Conservation (phyloP, 2,113 vertebrate species). For the Polypterus bichir region DNA sequence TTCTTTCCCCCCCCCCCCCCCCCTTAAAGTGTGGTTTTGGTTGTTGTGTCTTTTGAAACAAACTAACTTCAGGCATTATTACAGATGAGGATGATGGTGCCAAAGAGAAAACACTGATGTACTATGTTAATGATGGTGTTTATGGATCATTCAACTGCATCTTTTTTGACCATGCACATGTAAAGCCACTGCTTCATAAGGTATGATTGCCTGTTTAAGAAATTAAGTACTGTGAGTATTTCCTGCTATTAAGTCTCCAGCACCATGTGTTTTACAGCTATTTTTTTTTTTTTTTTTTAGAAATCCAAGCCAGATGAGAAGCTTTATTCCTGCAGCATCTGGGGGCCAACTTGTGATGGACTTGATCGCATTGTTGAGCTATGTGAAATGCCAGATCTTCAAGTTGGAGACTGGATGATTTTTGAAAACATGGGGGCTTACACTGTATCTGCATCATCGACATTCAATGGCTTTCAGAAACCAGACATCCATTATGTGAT, state of each 20-base stretch:
- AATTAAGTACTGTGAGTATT: neutral
- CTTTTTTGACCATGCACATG: constrained; percentile 84
- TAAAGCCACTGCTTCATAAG: constrained; percentile 76
- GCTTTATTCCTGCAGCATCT: constrained; percentile 81
- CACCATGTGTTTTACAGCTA: neutral
- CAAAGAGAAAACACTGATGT: constrained; percentile 80
- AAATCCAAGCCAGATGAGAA: constrained; percentile 82
- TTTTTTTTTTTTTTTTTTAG: constrained; percentile 30
- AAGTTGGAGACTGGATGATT: constrained; percentile 87
- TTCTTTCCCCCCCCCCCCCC: too few relatives aligned
- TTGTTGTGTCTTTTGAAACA: neutral
- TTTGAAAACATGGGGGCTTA: constrained; percentile 98
- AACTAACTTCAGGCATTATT: constrained; percentile 11
- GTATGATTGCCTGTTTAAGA: constrained; percentile 31
- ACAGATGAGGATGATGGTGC: constrained; percentile 75
- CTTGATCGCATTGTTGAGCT: constrained; percentile 86
- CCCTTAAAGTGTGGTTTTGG: neutral
- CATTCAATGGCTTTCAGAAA: constrained; percentile 91
- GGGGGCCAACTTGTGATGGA: constrained; percentile 92
- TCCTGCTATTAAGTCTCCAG: neutral
- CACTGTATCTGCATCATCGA: constrained; percentile 87
- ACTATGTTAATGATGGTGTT: constrained; percentile 93
- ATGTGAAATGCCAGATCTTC: constrained; percentile 73
- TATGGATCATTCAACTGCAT: constrained; percentile 98
- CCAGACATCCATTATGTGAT: constrained; percentile 82